Evolutionary conservation across 2,113 vertebrate genomes (phyloP).

Genomic region (Oophaga pumilio): DNA sequence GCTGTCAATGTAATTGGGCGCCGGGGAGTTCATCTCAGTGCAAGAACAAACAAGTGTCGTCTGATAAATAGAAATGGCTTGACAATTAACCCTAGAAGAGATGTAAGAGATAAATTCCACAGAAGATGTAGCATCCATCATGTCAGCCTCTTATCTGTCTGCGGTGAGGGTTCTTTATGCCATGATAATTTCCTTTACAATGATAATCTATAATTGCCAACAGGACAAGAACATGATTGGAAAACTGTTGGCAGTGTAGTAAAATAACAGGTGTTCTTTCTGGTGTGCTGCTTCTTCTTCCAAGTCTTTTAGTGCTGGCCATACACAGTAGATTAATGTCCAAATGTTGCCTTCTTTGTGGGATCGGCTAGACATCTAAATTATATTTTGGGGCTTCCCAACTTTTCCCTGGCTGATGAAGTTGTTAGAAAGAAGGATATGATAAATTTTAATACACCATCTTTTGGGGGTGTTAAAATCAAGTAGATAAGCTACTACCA

Average conservation of each 20-base stretch:
- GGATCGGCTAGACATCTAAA: too few species aligned
- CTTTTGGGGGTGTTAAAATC: too few species aligned
- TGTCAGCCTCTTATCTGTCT: not conserved
- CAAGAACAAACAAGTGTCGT: slow-evolving; percentile 31
- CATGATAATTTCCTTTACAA: not conserved
- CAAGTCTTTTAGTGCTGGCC: not conserved
- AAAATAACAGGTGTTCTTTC: not conserved
- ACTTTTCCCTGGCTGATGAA: too few species aligned
- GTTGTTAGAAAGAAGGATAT: too few species aligned
- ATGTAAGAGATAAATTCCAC: slow-evolving; percentile 23
- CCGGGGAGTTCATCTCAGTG: slow-evolving; percentile 29
- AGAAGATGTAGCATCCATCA: not conserved
- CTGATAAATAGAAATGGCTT: slow-evolving; percentile 46
- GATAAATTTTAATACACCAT: too few species aligned
- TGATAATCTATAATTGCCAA: slow-evolving; percentile 22
- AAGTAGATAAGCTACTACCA: too few species aligned
- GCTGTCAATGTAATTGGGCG: slow-evolving; percentile 46
- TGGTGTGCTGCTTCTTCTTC: not conserved
- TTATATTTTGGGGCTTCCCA: too few species aligned
- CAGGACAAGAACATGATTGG: not conserved
- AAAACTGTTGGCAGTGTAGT: not conserved
- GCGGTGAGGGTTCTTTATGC: not conserved
- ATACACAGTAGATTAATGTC: too few species aligned
- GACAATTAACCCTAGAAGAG: slow-evolving; percentile 20
- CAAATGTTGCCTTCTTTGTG: too few species aligned